phyloP scores from a whole-genome alignment of 2,113 vertebrate species.

The Hippocampus barbouri region DNA sequence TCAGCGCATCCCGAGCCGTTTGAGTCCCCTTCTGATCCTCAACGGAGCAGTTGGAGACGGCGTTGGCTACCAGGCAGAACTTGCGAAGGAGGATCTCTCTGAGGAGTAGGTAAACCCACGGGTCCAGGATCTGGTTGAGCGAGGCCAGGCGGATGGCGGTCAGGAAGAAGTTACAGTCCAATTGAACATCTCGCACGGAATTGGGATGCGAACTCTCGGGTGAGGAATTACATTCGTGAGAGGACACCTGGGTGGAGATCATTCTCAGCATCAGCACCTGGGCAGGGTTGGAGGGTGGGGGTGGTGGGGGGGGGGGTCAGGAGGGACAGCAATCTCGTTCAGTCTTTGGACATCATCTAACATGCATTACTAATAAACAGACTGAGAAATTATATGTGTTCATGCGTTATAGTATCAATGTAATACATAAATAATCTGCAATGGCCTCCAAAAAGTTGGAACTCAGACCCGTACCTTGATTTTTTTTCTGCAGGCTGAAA shows the following conservation, averaged over 20 bases:
- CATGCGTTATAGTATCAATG: too few relatives aligned
- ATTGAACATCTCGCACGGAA: constrained; percentile 42
- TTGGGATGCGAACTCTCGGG: fast-evolving
- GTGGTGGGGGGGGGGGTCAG: not conserved
- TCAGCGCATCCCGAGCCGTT: constrained; percentile 64
- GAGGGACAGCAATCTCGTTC: not conserved
- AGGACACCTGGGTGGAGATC: constrained; percentile 76
- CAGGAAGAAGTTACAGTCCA: constrained; percentile 84
- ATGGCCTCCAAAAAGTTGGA: too few relatives aligned
- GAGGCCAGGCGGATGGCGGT: constrained; percentile 89
- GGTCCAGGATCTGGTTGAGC: constrained; percentile 96
- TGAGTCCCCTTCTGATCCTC: constrained; percentile 70
- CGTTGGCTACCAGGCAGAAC: constrained; percentile 84
- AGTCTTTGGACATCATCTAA: not conserved
- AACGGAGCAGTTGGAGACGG: constrained; percentile 81
- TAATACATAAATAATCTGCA: too few relatives aligned
- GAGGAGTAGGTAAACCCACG: constrained; percentile 95
- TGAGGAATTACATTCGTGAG: constrained; percentile 74
- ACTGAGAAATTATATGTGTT: not conserved
- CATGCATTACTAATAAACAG: not conserved
- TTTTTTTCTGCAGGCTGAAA: too few relatives aligned
- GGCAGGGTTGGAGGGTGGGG: not conserved
- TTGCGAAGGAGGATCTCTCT: constrained; percentile 87
- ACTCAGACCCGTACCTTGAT: too few relatives aligned
- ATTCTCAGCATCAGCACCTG: constrained; percentile 88